Base-by-base conservation (phyloP, 2,113 vertebrate species). In the Chlamydotis undulata region DNA sequence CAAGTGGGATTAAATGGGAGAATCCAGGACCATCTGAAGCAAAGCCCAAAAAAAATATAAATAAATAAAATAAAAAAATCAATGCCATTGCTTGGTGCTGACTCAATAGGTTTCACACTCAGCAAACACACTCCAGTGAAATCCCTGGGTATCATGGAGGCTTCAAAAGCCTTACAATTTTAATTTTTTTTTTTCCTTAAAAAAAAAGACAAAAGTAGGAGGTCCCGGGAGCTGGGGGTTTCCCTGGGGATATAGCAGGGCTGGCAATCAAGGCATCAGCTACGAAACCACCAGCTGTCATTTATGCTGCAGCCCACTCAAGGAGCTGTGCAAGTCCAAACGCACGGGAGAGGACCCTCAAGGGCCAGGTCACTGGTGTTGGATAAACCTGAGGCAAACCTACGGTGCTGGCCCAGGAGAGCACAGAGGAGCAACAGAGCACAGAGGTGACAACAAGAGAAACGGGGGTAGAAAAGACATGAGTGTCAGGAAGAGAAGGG, bases 401-500 rank as follows among this genome's bases (percentile, higher is more conserved):
- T 28, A 6, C 4, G 33, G 14, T 0, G 1, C 24, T 53, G 55
- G 35, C 25, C 33, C 61, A 22, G 0, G 39, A 49, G 26, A 57
- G 65, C 63, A 50, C 45, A 35, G 35, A 35, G 35, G 35, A 35
- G 35, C 35, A 35, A 35, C 35, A 35, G 35, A 35, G 35, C 35
- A 35, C 35, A 67, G 29, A 33, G 19, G 18, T 37, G 43, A 64
- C 33, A 39, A 9, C 5, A 53, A 41, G 16, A 83, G 31, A 90
- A 57, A 49, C 3, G 10, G 5, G 5, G 15, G 37, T 7, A 47
- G 31, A 56, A 60, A 57, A 31, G 7, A 41, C 26, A 73, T 12
- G 26, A 64, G 57, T 9, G 9, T 18, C 50, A 35, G 10, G 4
- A 69, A 59, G 22, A 60, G 24, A 93, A 79, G 17, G n/a, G 18